Base-by-base conservation (phyloP, 2,888 invertebrate species). In the Gisinianus flammeolus region DNA sequence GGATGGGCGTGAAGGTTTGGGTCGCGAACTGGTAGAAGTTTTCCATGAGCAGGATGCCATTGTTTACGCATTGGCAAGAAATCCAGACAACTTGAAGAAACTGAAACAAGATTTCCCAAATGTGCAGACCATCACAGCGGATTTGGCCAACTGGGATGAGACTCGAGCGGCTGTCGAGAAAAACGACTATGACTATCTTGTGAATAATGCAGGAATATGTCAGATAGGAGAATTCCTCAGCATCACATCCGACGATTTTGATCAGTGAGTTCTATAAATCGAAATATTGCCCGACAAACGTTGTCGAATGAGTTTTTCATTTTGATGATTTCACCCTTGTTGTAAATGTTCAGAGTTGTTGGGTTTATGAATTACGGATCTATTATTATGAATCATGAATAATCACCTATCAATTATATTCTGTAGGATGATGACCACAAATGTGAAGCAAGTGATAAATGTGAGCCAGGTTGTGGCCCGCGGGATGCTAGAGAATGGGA, bases 371-470 rank as follows among this genome's bases (percentile, higher is more conserved):
- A 30, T 62, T 35, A 64, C 44, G 22, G 22, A 62, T n/a, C 24
- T 58, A 19, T 26, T 28, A 28, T 26, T 67, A 10, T 67, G 67
- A 44, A 2, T 16, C 12, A 19, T 44, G 44, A 44, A 44, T 44
- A n/a, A n/a, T n/a, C n/a, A n/a, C n/a, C n/a, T 44, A 16, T 19
- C n/a, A n/a, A n/a, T n/a, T n/a, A n/a, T n/a, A n/a, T n/a, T n/a
- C n/a, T n/a, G n/a, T n/a, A 75, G 75, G 5, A 35, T 64, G n/a
- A 66, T 26, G 26, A 52, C 28, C 1, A 28, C 28, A 44, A 88
- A 88, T 82, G 85, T 87, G 35, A 88, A 88, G 81, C 85, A 88
- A 2, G 84, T 87, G 0, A 85, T 89, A 79, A 88, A 88, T 83
- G 86, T 89, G 16, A 86, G 87, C 5, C 88, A 89, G 87, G 86